A percentile compares a stretch with the other conserved stretches of the same genome.
phyloP scores from a whole-genome alignment of 2,888 invertebrate genomes.

The Cacoxenus indagator region DNA sequence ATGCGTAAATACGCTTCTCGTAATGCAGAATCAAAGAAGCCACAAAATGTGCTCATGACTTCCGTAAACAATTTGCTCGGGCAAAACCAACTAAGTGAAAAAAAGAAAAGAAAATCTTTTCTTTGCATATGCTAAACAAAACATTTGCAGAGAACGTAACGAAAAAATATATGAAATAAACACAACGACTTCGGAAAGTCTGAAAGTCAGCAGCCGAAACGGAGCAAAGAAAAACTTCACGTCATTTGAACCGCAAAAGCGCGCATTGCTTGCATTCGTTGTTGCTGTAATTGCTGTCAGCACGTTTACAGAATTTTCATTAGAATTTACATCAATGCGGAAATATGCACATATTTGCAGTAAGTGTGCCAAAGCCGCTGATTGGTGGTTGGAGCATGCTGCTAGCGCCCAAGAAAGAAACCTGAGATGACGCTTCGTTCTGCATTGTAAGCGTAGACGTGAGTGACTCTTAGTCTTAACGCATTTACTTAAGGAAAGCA shows the following conservation, averaged over 20 bases:
- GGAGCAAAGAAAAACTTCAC: not conserved
- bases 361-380: conserved; percentile 17
- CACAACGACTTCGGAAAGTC: not conserved
- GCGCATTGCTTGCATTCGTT: not conserved
- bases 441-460: not conserved
- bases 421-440: not conserved
- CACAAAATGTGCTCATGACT: conserved; percentile 8
- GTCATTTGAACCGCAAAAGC: conserved; percentile 22
- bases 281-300: conserved; percentile 8
- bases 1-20: no score
- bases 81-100: not conserved
- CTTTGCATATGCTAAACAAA: conserved; percentile 6
- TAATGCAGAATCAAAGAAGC: not conserved
- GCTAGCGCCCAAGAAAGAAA: conserved; percentile 9
- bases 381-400: not conserved
- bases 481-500: no score
- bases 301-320: not conserved
- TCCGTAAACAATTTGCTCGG: conserved; percentile 10
- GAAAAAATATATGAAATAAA: not conserved
- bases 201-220: no score
- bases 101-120: no score
- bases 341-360: conserved; percentile 1
- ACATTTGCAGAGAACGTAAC: not conserved
- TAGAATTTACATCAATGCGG: not conserved
- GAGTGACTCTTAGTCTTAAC: no score